phyloP scores from a whole-genome alignment of 2,113 vertebrate genomes.

The Daphoenositta chrysoptera region DNA sequence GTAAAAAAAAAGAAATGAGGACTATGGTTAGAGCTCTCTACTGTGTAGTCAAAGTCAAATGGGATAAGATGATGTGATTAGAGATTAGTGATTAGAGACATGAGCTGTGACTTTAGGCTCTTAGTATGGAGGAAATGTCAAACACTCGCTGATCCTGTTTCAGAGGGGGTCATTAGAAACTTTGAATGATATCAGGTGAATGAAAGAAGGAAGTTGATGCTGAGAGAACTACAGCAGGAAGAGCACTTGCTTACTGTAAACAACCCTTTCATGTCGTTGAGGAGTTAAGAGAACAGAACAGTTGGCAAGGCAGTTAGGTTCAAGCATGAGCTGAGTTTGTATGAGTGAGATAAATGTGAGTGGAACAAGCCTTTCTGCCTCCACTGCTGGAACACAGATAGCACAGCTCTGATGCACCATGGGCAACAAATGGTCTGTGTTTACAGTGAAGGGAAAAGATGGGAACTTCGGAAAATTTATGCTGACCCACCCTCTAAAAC shows the following conservation, averaged over 20 bases:
- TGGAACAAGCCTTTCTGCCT: not conserved
- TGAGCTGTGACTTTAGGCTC: not conserved
- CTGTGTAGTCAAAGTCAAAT: not conserved
- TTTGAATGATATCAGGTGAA: not conserved
- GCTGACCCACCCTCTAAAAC: not conserved
- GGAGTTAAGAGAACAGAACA: not conserved
- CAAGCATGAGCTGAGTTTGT: accelerated
- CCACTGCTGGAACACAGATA: not conserved
- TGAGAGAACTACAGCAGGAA: not conserved
- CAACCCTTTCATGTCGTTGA: not conserved
- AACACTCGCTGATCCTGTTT: not conserved
- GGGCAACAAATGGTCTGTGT: not conserved
- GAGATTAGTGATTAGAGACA: not conserved
- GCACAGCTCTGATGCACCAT: not conserved
- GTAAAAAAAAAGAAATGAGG: not conserved
- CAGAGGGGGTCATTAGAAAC: not conserved
- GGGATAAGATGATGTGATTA: not conserved
- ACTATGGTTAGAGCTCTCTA: not conserved
- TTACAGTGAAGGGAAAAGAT: not conserved
- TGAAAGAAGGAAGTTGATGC: not conserved
- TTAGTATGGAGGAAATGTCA: not conserved
- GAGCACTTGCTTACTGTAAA: not conserved
- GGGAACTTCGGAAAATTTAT: not conserved
- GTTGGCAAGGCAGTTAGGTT: not conserved
- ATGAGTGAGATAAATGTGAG: accelerated